These are phyloP conservation scores for Nemurella pictetii DNA, from an alignment of 2,888 invertebrate genomes.

Conservation along the genomic window DNA sequence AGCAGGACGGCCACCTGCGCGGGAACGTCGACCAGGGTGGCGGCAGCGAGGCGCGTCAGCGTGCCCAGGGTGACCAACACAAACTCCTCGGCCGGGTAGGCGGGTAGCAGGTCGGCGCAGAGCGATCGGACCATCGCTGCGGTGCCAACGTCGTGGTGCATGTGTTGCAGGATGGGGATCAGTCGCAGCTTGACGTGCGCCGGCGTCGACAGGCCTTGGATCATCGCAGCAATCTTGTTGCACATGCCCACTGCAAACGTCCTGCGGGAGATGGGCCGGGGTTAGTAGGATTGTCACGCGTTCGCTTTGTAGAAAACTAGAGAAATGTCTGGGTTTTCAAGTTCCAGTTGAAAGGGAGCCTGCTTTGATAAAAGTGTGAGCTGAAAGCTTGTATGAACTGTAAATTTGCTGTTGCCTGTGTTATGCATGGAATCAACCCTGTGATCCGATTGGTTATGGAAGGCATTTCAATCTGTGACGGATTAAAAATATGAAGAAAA, in stretches of 20 bases:
- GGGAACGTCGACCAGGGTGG: conserved; percentile 88
- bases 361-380: too few species aligned
- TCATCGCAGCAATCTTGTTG: conserved; percentile 93
- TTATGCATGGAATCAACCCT: too few species aligned
- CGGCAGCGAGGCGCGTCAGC: conserved; percentile 82
- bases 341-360: too few species aligned
- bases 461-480: too few species aligned
- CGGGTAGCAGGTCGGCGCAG: conserved; percentile 72
- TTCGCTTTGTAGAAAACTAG: too few species aligned
- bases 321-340: too few species aligned
- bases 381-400: too few species aligned
- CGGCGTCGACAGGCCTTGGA: conserved; percentile 88
- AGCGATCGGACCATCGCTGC: conserved; percentile 74
- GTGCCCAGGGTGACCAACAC: conserved; percentile 82
- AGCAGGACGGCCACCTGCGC: conserved; percentile 75
- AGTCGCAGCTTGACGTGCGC: conserved; percentile 88
- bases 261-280: too few species aligned
- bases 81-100: conserved; percentile 79
- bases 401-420: too few species aligned
- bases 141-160: conserved; percentile 82
- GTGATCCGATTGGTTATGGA: too few species aligned
- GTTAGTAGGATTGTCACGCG: neutral
- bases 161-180: conserved; percentile 88
- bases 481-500: too few species aligned
- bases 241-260: conserved; percentile 96